Base-by-base conservation (phyloP, 2,113 vertebrate species). In the Opisthocomus hoazin region DNA sequence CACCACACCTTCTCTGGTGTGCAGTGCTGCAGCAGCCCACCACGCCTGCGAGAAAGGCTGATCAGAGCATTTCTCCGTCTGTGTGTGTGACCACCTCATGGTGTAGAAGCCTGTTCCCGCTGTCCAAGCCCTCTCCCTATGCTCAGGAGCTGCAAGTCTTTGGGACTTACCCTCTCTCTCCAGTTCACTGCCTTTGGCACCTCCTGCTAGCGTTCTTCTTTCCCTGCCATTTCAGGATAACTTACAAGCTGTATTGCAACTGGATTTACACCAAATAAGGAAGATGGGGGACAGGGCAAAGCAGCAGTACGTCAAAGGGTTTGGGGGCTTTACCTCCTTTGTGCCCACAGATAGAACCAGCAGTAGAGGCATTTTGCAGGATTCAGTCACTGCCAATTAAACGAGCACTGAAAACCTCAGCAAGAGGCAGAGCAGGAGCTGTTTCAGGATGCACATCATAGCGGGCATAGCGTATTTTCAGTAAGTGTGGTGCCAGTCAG, bases 21-120 rank as follows among this genome's bases (percentile, higher is more conserved):
- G 37, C 7, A 24, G 20, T 15, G 15, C 46, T 37, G 32, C 39
- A 16, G 53, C 24, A 71, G 27, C 30, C 19, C 22, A 20, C 7
- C 54, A 30, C 0, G 0, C 17, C 39, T 27, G 36, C 11, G 12
- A 77, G 51, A 37, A 91, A 64, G n/a, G 50, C 10, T 17, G 30
- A 26, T 8, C 17, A 23, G 4, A 80, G 19, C 53, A 37, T 3
- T n/a, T 8, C 45, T 85, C 58, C 54, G 48, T 16, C 36, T 0
- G 0, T 19, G 11, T 9, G 19, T 21, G 18, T 7, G 2, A 64
- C 9, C 36, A 39, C n/a, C 30, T 41, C 8, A 5, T 7, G 8
- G n/a, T 22, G 30, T 58, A 22, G 12, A 8, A 87, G 51, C 16
- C 29, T 12, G 4, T 30, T 15, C 10, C 21, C 0, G 0, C 3